A percentile compares a stretch with the other conserved stretches of the same genome.
Evolutionary conservation across 2,113 vertebrate genomes (phyloP).

Genomic region (Boulengeromyrus knoepffleri): DNA sequence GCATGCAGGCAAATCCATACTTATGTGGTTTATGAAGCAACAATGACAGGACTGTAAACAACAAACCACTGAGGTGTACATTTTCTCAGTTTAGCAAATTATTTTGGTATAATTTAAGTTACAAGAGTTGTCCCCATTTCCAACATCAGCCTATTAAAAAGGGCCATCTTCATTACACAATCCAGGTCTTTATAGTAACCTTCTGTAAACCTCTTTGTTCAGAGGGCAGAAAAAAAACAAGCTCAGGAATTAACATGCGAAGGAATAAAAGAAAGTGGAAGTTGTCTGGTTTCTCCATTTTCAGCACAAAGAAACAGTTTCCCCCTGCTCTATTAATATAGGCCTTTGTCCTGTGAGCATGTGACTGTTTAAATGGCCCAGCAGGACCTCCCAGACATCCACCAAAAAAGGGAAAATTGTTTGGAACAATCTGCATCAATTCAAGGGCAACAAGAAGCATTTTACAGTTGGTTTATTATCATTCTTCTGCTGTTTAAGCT

Average conservation of each 20-base stretch:
- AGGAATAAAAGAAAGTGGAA: slow-evolving; percentile 21
- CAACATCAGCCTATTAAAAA: not conserved
- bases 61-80: too few relatives aligned
- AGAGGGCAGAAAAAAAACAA: not conserved
- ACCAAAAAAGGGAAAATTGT: slow-evolving; percentile 50
- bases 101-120: not conserved
- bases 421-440: slow-evolving; percentile 69
- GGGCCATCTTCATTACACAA: not conserved
- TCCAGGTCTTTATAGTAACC: not conserved
- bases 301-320: slow-evolving; percentile 55
- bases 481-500: slow-evolving; percentile 74
- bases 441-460: slow-evolving; percentile 66
- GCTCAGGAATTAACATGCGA: slow-evolving; percentile 10
- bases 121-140: not conserved
- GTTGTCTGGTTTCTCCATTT: slow-evolving; percentile 44
- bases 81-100: not conserved
- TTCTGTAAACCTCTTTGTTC: slow-evolving; percentile 14
- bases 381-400: slow-evolving; percentile 50
- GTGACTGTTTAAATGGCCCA: slow-evolving; percentile 63
- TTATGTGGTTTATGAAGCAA: not conserved
- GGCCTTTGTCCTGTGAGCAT: slow-evolving; percentile 57
- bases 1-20: not conserved
- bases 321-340: slow-evolving; percentile 51
- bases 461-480: slow-evolving; percentile 77
- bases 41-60: not conserved